Base-by-base conservation (phyloP, 2,797 vertebrate species). In the Acestrorhynchus altus region DNA sequence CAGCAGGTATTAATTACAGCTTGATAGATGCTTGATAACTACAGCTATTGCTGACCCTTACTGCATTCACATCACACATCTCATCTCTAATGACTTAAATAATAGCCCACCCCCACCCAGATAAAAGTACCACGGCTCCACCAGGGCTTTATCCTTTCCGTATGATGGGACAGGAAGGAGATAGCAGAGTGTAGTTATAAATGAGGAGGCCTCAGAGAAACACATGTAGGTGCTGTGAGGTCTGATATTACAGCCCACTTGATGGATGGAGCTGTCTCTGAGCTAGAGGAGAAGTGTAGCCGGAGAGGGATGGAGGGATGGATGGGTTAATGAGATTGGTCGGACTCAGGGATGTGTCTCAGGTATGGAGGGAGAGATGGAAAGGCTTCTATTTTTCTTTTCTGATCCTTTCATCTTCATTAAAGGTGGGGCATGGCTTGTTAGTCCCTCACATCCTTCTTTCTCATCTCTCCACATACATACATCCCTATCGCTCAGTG, bases 181-280 rank as follows among this genome's bases (percentile, higher is more conserved):
- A 39, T 44, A 57, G 57, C 15, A 22, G 28, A 18, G 26, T 68
- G 22, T 68, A 40, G 71, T 75, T 78, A 78, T 75, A 82, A 65
- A 78, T 72, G 59, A 63, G 66, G 13, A 61, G 69, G 44, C 63
- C 52, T 60, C 35, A 20, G 52, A 70, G 60, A 28, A 78, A 74
- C 76, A 74, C 52, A 57, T 60, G 49, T 78, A 71, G 76, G 52
- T 75, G 73, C 76, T 71, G 76, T 57, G 69, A 42, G 73, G 63
- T 61, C 75, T 82, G 80, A 78, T 70, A 67, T 66, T 78, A 69
- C 44, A 51, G 57, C 46, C 35, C 24, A 0, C 40, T 18, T 74
- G 78, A 80, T 80, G 72, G 78, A 80, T 80, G 72, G 66, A 67
- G 57, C 72, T 70, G 72, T 70, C 78, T 52, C 5, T 68, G 28